Percentiles rank a stretch among this genome's conserved stretches.
These are phyloP conservation scores for Microtus oregoni DNA, from an alignment of 2,113 vertebrate genomes.

Conservation along the genomic window DNA sequence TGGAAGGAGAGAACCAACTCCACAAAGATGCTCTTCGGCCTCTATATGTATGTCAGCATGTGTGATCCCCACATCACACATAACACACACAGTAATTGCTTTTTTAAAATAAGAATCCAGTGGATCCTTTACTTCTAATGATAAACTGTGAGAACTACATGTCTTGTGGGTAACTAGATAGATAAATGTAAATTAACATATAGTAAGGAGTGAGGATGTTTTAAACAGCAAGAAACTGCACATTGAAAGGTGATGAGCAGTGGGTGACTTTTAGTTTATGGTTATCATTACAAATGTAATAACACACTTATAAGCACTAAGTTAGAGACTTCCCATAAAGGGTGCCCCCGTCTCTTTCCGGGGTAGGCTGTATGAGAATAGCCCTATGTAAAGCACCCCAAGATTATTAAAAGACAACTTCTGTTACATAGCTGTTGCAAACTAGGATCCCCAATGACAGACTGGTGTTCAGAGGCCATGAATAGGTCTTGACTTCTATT, in stretches of 20 bases:
- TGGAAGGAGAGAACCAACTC: background rate
- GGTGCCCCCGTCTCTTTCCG: background rate
- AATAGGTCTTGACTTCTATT: background rate
- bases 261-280: background rate
- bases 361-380: background rate
- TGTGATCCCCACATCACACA: background rate
- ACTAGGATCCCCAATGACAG: background rate
- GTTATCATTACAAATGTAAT: background rate
- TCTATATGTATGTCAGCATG: background rate
- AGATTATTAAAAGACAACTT: background rate
- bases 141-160: background rate
- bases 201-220: background rate
- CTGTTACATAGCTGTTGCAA: background rate
- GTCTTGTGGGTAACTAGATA: background rate
- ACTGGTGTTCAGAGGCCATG: background rate
- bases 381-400: background rate
- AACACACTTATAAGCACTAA: slow-evolving; percentile 25
- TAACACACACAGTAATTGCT: background rate
- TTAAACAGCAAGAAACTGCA: background rate
- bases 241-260: background rate
- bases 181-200: background rate
- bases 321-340: background rate
- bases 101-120: background rate
- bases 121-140: background rate
- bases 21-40: background rate